Conservation (phyloP, 2,888 invertebrate species). For the Steinernema hermaphroditum region DNA sequence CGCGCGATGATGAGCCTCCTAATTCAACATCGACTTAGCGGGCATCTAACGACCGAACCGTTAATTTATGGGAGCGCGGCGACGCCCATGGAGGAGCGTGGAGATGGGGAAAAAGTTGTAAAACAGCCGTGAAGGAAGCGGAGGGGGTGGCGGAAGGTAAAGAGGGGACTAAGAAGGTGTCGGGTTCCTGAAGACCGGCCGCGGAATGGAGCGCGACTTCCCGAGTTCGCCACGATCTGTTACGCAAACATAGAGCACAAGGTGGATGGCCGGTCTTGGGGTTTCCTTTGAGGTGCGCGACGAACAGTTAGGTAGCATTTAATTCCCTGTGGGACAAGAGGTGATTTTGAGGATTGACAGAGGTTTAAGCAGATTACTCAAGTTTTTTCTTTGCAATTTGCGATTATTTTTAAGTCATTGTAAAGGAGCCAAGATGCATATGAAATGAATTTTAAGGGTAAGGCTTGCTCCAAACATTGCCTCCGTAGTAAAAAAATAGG, state of each 20-base stretch:
- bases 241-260: constrained; percentile 4
- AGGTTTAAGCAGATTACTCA: too few relatives aligned
- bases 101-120: constrained; percentile 3
- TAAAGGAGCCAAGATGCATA: too few relatives aligned
- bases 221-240: background rate
- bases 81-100: background rate
- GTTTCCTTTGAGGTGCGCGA: too few relatives aligned
- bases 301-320: too few relatives aligned
- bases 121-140: background rate
- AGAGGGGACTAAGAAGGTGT: background rate
- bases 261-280: too few relatives aligned
- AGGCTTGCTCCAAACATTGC: too few relatives aligned
- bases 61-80: constrained; percentile 24
- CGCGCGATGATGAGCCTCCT: constrained; percentile 22
- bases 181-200: constrained; percentile 22
- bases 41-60: constrained; percentile 21
- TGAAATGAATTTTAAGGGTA: too few relatives aligned
- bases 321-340: too few relatives aligned
- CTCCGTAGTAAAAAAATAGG: too few relatives aligned
- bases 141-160: background rate
- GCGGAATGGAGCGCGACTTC: background rate
- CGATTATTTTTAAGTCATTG: too few relatives aligned
- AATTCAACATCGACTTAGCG: constrained; percentile 26
- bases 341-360: too few relatives aligned
- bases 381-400: too few relatives aligned